phyloP scores from a whole-genome alignment of 2,113 vertebrate genomes.

The Hemibagrus wyckioides region DNA sequence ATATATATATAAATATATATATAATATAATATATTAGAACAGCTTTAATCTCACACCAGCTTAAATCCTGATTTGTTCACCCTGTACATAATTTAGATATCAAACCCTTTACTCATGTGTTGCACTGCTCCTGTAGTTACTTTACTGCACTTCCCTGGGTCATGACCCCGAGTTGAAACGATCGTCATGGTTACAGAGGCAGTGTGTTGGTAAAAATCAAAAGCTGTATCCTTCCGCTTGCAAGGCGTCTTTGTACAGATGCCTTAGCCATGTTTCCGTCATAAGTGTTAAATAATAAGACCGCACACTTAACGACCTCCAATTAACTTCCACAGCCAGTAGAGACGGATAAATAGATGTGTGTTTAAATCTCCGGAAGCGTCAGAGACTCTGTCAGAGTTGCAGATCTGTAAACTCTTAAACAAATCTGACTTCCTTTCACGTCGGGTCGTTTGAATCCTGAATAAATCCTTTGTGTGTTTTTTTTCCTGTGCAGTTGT shows the following conservation, averaged over 20 bases:
- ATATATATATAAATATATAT: too few species aligned
- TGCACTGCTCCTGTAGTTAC: neutral
- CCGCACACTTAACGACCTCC: neutral
- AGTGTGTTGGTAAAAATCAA: too few species aligned
- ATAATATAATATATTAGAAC: too few species aligned
- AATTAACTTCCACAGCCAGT: neutral
- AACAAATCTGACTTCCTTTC: neutral
- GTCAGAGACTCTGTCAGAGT: too few species aligned
- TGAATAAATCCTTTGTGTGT: neutral
- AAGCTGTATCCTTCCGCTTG: neutral
- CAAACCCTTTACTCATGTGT: neutral
- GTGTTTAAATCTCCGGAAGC: neutral
- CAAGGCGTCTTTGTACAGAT: neutral
- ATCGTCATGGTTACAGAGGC: neutral
- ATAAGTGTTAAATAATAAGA: too few species aligned
- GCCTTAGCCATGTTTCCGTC: neutral
- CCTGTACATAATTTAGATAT: neutral
- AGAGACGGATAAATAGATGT: neutral
- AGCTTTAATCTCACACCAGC: neutral
- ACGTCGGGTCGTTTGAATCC: neutral
- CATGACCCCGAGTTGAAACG: neutral
- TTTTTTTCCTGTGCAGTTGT: neutral
- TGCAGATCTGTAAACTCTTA: too few species aligned
- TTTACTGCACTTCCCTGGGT: neutral
- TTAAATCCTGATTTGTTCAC: neutral